These are phyloP conservation scores for Nannoperca australis DNA, from an alignment of 2,797 vertebrate species.

Conservation along the genomic window DNA sequence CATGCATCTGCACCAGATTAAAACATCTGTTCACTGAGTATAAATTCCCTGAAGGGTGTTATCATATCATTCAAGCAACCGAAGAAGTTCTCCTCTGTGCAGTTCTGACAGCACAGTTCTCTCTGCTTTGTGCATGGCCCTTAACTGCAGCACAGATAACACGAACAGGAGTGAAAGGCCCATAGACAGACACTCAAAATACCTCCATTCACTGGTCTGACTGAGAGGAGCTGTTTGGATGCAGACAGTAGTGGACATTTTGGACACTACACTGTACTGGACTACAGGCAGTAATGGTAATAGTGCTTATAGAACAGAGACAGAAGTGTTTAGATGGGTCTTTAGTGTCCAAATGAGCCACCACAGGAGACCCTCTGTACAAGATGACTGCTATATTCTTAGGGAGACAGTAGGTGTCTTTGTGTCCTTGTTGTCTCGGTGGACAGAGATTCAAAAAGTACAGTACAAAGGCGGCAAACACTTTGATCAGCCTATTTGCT, in stretches of 20 bases:
- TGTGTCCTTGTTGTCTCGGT: conserved; percentile 65
- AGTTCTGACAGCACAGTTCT: conserved; percentile 25
- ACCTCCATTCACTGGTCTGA: conserved; percentile 13
- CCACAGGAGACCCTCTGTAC: conserved; percentile 63
- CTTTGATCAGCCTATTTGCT: conserved; percentile 70
- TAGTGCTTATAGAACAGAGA: conserved; percentile 57
- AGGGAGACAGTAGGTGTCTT: conserved; percentile 65
- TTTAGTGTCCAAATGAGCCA: conserved; percentile 61
- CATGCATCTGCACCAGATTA: conserved; percentile 35
- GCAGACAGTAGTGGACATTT: conserved; percentile 12
- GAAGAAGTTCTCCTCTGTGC: conserved; percentile 18
- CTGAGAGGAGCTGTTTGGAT: conserved; percentile 19
- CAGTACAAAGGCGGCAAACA: conserved; percentile 59
- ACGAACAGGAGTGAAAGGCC: conserved; percentile 20
- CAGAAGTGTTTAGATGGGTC: conserved; percentile 53
- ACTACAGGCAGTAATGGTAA: conserved; percentile 22
- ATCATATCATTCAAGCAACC: conserved; percentile 38
- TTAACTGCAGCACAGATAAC: conserved; percentile 28
- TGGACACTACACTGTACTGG: conserved; percentile 6
- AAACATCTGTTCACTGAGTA: conserved; percentile 49
- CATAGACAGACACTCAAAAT: conserved; percentile 26
- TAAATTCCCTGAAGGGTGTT: conserved; percentile 33
- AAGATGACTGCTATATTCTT: conserved; percentile 60
- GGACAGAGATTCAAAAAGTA: conserved; percentile 63
- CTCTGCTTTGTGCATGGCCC: conserved; percentile 14